A percentile compares a stretch with the other conserved stretches of the same genome.
Evolutionary conservation across 2,888 invertebrate genomes (phyloP).

Genomic region (Nasonovia ribisnigri): DNA sequence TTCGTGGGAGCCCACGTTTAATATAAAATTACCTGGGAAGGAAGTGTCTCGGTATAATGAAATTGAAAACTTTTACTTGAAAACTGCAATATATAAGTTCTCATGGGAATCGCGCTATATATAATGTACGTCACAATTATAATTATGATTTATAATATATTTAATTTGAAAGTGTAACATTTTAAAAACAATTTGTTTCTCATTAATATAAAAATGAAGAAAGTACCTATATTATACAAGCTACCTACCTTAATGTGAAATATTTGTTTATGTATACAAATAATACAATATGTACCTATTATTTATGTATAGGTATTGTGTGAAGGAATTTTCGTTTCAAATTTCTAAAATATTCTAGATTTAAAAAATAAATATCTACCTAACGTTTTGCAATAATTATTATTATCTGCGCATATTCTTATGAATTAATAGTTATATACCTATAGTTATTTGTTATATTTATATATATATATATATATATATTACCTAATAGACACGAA

Average conservation of each 20-base stretch:
- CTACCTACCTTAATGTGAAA: background rate
- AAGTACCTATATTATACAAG: background rate
- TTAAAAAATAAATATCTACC: background rate
- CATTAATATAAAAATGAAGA: conserved; percentile 1
- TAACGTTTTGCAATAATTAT: background rate
- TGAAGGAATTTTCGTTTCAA: background rate
- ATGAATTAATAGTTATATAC: background rate
- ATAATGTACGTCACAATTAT: background rate
- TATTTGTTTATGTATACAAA: background rate
- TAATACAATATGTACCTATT: background rate
- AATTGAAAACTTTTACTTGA: conserved; percentile 34
- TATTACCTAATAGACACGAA: background rate
- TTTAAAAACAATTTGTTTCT: background rate
- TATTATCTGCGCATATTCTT: background rate
- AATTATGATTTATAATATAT: background rate
- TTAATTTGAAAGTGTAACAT: conserved; percentile 38
- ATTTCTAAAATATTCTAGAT: background rate
- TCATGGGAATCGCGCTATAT: background rate
- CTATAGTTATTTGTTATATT: background rate
- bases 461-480: background rate
- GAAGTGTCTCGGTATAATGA: background rate
- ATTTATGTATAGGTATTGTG: background rate
- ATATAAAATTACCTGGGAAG: background rate
- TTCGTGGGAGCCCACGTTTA: conserved; percentile 17
- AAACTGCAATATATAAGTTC: conserved; percentile 21